Conservation (phyloP, 2,797 vertebrate genomes). For the Myotis myotis region DNA sequence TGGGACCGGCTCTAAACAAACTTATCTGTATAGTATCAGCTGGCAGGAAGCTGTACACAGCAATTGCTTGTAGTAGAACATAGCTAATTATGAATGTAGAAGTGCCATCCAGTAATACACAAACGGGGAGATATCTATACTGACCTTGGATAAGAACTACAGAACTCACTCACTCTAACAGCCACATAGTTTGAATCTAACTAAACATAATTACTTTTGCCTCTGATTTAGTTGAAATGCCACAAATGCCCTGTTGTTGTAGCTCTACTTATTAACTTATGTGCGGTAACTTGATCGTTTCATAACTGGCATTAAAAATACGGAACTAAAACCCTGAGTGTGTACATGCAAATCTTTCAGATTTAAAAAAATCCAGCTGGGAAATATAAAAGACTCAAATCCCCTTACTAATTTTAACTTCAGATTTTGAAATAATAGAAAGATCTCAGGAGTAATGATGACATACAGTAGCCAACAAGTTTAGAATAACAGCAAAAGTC, state of each 20-base stretch:
- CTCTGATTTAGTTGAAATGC: constrained; percentile 13
- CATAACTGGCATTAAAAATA: constrained; percentile 55
- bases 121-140: background rate
- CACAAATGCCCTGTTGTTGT: constrained; percentile 15
- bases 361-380: constrained; percentile 60
- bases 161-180: background rate
- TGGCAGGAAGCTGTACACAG: background rate
- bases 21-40: background rate
- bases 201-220: constrained; percentile 2
- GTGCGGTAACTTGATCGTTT: background rate
- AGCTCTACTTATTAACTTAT: constrained; percentile 41
- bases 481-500: constrained; percentile 42
- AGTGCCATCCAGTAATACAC: background rate
- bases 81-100: background rate
- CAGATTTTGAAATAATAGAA: constrained; percentile 72
- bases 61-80: background rate
- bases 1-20: background rate
- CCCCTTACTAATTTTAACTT: constrained; percentile 76
- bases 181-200: background rate
- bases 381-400: constrained; percentile 68
- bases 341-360: constrained; percentile 66
- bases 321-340: constrained; percentile 46
- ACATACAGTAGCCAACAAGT: constrained; percentile 53
- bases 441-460: constrained; percentile 71
- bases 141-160: background rate